Evolutionary conservation across 2,113 vertebrate genomes (phyloP).

Genomic region (Paradisaea rubra): DNA sequence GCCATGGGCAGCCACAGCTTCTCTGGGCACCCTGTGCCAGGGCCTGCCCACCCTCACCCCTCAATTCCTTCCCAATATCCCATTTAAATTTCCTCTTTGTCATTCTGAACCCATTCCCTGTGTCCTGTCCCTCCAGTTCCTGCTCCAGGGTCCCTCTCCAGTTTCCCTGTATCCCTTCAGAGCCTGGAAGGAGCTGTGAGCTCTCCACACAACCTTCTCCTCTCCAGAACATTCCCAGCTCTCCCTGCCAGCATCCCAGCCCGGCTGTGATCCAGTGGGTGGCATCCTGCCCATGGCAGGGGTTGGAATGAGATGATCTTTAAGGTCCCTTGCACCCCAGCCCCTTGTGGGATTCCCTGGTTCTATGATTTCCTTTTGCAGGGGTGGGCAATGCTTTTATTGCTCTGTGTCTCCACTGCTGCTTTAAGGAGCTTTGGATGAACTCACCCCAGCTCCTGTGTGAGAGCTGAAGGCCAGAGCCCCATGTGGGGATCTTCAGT

Average conservation of each 20-base stretch:
- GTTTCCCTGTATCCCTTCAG: not conserved
- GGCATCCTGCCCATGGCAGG: not conserved
- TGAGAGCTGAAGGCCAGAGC: not conserved
- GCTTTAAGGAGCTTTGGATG: not conserved
- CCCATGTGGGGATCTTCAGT: not conserved
- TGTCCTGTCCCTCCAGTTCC: not conserved
- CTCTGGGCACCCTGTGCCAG: not conserved
- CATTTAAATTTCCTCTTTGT: accelerated
- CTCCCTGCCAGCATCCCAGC: not conserved
- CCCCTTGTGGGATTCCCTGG: not conserved
- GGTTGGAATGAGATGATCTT: not conserved
- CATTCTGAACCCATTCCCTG: not conserved
- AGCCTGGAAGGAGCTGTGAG: not conserved
- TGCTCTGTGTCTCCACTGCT: not conserved
- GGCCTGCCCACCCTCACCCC: not conserved
- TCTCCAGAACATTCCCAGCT: not conserved
- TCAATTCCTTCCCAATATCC: not conserved
- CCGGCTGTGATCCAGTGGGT: not conserved
- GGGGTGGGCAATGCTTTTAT: not conserved
- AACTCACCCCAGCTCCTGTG: not conserved
- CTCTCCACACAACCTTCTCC: not conserved
- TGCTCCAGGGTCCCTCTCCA: not conserved
- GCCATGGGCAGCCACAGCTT: not conserved
- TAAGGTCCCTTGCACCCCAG: not conserved
- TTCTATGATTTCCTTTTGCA: not conserved